Conservation (phyloP, 2,113 vertebrate genomes). For the Pimephales promelas region DNA sequence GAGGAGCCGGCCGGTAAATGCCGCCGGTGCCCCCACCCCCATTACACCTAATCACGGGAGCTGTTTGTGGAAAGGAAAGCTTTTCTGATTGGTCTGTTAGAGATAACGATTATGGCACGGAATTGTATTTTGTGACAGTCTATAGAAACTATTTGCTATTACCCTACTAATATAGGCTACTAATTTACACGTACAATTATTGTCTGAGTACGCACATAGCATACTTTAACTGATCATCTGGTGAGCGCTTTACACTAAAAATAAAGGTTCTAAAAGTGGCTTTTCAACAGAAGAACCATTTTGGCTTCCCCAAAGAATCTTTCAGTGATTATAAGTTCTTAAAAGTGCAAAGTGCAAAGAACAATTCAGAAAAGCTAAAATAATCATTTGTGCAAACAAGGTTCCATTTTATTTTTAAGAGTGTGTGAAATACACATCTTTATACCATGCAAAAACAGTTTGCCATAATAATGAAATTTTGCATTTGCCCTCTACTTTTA, state of each 20-base stretch:
- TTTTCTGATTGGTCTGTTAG: not conserved
- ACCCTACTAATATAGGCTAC: not conserved
- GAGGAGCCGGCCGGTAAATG: slow-evolving; percentile 11
- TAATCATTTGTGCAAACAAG: not conserved
- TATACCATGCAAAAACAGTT: not conserved
- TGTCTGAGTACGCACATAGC: not conserved
- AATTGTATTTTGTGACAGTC: not conserved
- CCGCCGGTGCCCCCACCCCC: slow-evolving; percentile 1
- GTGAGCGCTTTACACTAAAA: not conserved
- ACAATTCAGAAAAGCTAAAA: not conserved
- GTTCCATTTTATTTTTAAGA: not conserved
- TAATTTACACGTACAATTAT: slow-evolving; percentile 7
- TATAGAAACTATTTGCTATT: not conserved
- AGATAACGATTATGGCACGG: not conserved
- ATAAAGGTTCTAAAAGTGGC: no score
- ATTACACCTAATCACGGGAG: not conserved
- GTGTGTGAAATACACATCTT: not conserved
- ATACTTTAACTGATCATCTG: not conserved
- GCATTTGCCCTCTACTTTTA: not conserved
- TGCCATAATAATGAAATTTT: not conserved
- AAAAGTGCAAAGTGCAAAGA: not conserved
- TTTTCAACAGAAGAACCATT: not conserved
- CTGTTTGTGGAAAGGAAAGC: not conserved
- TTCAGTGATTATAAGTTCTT: not conserved
- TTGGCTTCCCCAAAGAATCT: not conserved